Evolutionary conservation across 2,113 vertebrate genomes (phyloP), one percentile per base, ranked within the genome.

Genomic region (Turnix velox): DNA sequence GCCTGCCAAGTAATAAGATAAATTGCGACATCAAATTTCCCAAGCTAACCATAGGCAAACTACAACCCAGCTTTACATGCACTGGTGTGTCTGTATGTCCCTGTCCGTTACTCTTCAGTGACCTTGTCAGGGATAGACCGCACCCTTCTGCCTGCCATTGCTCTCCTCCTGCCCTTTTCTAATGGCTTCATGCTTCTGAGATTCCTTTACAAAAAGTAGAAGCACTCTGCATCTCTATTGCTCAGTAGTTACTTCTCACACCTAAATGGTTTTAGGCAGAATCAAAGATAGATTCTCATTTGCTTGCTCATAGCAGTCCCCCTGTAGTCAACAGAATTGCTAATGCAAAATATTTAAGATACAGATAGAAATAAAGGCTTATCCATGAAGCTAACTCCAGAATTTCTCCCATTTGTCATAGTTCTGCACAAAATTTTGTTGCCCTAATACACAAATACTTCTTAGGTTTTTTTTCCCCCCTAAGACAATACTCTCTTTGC

Each of bases 31-130:
- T 20, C 13, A 58, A 90, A 77, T 58, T 90, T 55, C 57, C 76
- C 42, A 37, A 51, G 33, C 18, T 69, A 58, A 54, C 33, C 45
- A 35, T 12, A 54, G 45, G 37, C 69, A 68, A 95, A 39, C 43
- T 28, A 7, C 4, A 61, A 48, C 37, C 35, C 22, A 40, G 30
- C 10, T 75, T 65, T 37, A 51, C 7, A 25, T 3, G 25, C 0
- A 1, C 20, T 49, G 1, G 0, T 24, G 33, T 46, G 58, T 92
- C 18, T 0, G 4, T 13, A 11, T 55, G 42, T 19, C 79, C 63
- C 67, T 52, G 18, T 69, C 57, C 37, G 57, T 1, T 16, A 14
- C 25, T 33, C 33, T 20, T 45, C 79, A 46, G 4, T 13, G n/a
- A 58, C 40, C 11, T 15, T 9, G 20, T 12, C 27, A 66, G 46